Base-by-base conservation (phyloP, 2,888 invertebrate genomes). In the Plemyria rubiginata region DNA sequence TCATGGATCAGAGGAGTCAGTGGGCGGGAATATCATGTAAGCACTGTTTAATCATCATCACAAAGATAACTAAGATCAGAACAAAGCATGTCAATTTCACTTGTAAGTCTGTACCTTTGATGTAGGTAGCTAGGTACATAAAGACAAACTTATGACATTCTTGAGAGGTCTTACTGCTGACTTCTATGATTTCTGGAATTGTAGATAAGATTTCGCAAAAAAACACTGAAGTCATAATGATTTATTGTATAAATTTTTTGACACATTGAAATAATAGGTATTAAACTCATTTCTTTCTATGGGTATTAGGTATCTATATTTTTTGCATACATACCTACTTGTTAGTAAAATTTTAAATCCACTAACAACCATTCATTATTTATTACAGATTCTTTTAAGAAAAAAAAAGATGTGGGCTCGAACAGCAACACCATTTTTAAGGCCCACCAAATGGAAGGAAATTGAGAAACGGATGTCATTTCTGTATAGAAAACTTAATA, bases 1-100 rank as follows among this genome's bases (percentile, higher is more conserved):
- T 87, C 94, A 0, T 99, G 99, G 99, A 92, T 99, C 40, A 94
- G 97, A 75, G 99, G 99, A 53, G 95, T 98, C 51, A 94, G 94
- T 13, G 98, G 86, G 2, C 96, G 97, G 80, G 98, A 99, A 88
- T 96, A 94, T 80, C 96, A 97, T 86, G 94, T 96, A 72, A 83
- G 88, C 40, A 36, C 6, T 43, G 15, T 2, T 43, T 43, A 7
- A 38, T 38, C 12, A 43, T 12, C 43, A 43, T 7, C 41, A 13
- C 13, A 43, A 43, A 15, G 36, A 36, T 36, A 36, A 36, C 8
- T 8, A 36, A n/a, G n/a, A n/a, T n/a, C n/a, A n/a, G n/a, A n/a
- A 32, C 22, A 32, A 5, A 8, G 32, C 6, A 32, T 32, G 32
- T 32, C 8, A 0, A 3, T 1, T 32, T 8, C 6, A 32, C 6